A percentile compares a stretch with the other conserved stretches of the same genome.
Conservation (phyloP, 2,888 invertebrate species). For the Dilophus febrilis region DNA sequence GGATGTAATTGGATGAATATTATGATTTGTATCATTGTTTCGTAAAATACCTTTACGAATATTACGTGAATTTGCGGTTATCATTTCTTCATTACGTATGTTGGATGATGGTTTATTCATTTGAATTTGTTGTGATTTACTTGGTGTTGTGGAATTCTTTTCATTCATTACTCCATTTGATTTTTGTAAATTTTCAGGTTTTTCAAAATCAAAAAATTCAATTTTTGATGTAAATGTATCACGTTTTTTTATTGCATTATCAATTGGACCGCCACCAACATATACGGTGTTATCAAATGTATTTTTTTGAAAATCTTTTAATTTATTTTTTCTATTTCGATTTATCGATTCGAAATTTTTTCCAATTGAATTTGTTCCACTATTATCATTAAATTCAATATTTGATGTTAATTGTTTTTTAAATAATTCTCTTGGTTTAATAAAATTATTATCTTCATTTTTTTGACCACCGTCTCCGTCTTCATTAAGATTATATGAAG, state of each 20-base stretch:
- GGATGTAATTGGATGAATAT: slow-evolving; percentile 21
- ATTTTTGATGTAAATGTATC: slow-evolving; percentile 25
- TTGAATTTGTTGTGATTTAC: too few relatives aligned
- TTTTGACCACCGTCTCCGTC: background rate
- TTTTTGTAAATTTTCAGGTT: slow-evolving; percentile 1
- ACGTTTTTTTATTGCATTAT: slow-evolving; percentile 14
- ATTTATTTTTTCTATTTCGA: background rate
- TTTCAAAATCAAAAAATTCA: slow-evolving; percentile 24
- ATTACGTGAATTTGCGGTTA: background rate
- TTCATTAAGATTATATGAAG: too few relatives aligned
- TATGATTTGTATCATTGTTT: slow-evolving; percentile 4
- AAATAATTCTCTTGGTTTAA: slow-evolving; percentile 22
- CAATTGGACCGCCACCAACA: slow-evolving; percentile 14
- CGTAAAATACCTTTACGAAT: slow-evolving; percentile 3
- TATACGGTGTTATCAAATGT: slow-evolving; percentile 10
- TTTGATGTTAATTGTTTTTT: slow-evolving; percentile 28
- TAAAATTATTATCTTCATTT: slow-evolving; percentile 3
- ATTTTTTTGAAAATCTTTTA: slow-evolving; percentile 4
- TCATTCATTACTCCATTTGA: slow-evolving; percentile 20
- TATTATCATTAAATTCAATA: slow-evolving; percentile 25
- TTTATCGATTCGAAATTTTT: slow-evolving; percentile 7
- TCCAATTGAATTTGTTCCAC: too few relatives aligned
- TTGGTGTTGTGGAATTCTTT: too few relatives aligned
- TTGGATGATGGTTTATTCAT: background rate
- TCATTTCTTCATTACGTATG: slow-evolving; percentile 1